Percentiles rank a stretch among this genome's conserved stretches.
Evolutionary conservation across 1,140 invertebrate species (phyloP).

Genomic region (Myzus persicae): DNA sequence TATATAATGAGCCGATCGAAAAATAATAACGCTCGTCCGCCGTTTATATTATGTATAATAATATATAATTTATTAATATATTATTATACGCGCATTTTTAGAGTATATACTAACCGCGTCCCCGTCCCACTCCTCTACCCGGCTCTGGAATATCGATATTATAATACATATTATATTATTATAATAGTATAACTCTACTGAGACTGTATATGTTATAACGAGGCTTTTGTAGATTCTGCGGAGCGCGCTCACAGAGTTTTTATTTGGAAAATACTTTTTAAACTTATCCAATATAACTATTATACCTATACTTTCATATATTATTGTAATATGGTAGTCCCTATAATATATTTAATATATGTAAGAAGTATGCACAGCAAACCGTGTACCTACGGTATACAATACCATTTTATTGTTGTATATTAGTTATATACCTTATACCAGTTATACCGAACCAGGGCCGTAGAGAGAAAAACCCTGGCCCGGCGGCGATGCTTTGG

Average conservation of each 20-base stretch:
- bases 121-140: too few species aligned
- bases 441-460: too few species aligned
- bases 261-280: not conserved
- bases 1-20: conserved; percentile 3
- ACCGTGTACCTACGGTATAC: not conserved
- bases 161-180: too few species aligned
- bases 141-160: too few species aligned
- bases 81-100: not conserved
- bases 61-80: conserved; percentile 3
- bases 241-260: not conserved
- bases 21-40: conserved; percentile 2
- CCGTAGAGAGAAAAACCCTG: too few species aligned
- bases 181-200: too few species aligned
- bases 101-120: not conserved
- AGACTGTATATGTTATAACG: not conserved
- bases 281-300: not conserved
- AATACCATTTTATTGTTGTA: not conserved
- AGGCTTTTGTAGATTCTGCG: not conserved
- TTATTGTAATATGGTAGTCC: not conserved
- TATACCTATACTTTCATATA: not conserved
- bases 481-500: too few species aligned
- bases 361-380: not conserved
- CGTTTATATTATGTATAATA: not conserved
- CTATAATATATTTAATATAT: not conserved
- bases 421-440: too few species aligned